Conservation (phyloP, 2,113 vertebrate species). For the Limanda limanda region DNA sequence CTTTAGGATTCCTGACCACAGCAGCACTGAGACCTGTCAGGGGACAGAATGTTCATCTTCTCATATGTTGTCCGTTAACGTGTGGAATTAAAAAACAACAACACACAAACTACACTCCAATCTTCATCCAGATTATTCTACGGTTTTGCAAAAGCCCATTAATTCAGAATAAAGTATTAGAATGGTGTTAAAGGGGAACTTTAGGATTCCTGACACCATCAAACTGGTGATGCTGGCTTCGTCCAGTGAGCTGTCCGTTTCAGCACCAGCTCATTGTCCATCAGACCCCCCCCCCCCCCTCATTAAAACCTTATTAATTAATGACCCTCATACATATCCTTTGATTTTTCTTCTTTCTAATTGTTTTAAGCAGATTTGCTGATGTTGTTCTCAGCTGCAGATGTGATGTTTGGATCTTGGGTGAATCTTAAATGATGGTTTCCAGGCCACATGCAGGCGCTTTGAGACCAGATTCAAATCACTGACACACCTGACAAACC, state of each 20-base stretch:
- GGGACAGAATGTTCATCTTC: too few species aligned
- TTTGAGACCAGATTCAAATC: conserved; percentile 5
- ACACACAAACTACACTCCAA: not conserved
- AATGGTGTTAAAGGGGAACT: not conserved
- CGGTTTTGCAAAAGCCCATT: too few species aligned
- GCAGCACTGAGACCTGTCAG: too few species aligned
- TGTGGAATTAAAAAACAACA: too few species aligned
- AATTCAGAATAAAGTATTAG: not conserved
- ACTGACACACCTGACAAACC: conserved; percentile 20
- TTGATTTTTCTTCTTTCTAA: not conserved
- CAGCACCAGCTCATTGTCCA: conserved; percentile 61
- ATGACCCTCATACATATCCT: not conserved
- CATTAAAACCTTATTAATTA: not conserved
- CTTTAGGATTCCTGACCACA: too few species aligned
- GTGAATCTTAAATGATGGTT: not conserved
- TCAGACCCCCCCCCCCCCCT: not conserved
- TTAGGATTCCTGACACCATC: not conserved
- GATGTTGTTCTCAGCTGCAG: too few species aligned
- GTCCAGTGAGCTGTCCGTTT: conserved; percentile 51
- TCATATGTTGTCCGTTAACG: not conserved
- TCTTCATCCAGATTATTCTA: not conserved
- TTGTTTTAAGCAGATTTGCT: not conserved
- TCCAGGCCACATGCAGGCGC: not conserved
- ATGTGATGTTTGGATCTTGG: not conserved
- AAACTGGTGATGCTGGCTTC: not conserved